Conservation (phyloP, 2,888 invertebrate species). For the Proisotoma minuta region DNA sequence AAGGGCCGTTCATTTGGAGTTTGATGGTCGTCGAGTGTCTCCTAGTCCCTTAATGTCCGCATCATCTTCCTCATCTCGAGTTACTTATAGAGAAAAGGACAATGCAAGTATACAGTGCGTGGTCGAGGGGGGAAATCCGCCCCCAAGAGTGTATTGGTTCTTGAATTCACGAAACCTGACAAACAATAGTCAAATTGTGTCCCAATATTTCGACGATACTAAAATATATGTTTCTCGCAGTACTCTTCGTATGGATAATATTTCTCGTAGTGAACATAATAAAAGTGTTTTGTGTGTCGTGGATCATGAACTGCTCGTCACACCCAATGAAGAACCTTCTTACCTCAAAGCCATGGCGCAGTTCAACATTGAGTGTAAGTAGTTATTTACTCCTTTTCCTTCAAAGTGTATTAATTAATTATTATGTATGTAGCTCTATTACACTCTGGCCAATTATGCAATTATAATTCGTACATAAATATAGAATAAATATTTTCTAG, state of each 20-base stretch:
- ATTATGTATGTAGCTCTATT: no score
- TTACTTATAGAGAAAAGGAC: conserved; percentile 47
- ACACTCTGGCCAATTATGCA: no score
- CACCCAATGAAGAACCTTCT: conserved; percentile 51
- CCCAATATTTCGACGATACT: conserved; percentile 46
- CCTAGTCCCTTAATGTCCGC: conserved; percentile 37
- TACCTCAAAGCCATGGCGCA: conserved; percentile 51
- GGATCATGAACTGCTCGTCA: conserved; percentile 61
- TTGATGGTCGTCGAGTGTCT: conserved; percentile 61
- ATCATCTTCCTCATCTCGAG: conserved; percentile 30
- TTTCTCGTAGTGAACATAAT: conserved; percentile 79
- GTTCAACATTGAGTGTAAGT: conserved; percentile 67
- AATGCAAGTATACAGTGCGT: conserved; percentile 47
- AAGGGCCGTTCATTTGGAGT: conserved; percentile 75
- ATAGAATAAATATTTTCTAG: no score
- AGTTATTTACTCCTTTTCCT: no score
- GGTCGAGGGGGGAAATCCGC: conserved; percentile 45
- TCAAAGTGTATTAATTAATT: no score
- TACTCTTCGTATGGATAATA: conserved; percentile 66
- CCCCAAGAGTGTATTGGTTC: conserved; percentile 45
- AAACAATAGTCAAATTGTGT: conserved; percentile 40
- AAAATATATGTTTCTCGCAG: conserved; percentile 52
- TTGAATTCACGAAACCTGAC: conserved; percentile 43
- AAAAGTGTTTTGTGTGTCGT: conserved; percentile 77
- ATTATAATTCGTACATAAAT: no score